phyloP scores from a whole-genome alignment of 2,113 vertebrate genomes.

The Gymnorhina tibicen region DNA sequence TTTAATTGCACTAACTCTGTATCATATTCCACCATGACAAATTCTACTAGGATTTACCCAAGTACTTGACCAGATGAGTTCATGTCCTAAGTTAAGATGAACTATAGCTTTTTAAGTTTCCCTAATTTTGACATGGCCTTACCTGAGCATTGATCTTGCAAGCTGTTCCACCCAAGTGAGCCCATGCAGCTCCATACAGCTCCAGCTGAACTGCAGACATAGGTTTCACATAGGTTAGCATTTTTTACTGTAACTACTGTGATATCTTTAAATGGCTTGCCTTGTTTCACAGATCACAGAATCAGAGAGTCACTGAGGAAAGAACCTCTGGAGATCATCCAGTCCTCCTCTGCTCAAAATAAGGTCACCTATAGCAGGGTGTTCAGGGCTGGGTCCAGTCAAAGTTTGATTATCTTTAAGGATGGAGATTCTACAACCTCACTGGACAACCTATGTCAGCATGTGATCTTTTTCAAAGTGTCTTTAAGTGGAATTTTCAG shows the following conservation, averaged over 20 bases:
- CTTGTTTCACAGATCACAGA: neutral
- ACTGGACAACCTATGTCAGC: neutral
- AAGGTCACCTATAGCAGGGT: neutral
- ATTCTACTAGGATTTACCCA: neutral
- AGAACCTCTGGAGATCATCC: neutral
- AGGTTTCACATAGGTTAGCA: neutral
- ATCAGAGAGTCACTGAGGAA: neutral
- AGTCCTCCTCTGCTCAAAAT: neutral
- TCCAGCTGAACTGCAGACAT: neutral
- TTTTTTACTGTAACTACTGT: neutral
- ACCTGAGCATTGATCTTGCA: neutral
- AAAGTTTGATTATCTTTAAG: neutral
- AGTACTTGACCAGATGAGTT: neutral
- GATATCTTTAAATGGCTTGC: neutral
- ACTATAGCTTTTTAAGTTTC: neutral
- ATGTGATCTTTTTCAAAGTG: neutral
- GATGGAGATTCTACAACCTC: neutral
- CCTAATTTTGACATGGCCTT: neutral
- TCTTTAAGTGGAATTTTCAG: neutral
- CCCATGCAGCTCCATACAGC: neutral
- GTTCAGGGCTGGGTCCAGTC: neutral
- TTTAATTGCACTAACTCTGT: neutral
- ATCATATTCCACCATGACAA: neutral
- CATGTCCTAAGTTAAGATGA: neutral
- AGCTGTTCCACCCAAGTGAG: neutral